These are phyloP conservation scores for Ia io DNA, from an alignment of 2,113 vertebrate genomes.

Conservation along the genomic window DNA sequence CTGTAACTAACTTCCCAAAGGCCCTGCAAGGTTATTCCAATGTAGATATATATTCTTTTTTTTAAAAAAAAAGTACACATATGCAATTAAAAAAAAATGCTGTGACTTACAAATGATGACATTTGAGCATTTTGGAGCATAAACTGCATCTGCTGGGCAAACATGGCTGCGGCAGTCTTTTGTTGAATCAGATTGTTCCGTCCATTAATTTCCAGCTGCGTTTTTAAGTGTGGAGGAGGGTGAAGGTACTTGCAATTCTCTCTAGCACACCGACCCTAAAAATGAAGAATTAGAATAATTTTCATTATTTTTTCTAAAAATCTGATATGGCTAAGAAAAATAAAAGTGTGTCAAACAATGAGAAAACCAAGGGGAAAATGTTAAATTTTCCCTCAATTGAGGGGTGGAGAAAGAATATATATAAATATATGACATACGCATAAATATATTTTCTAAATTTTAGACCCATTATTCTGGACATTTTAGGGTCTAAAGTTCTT, in stretches of 20 bases:
- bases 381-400: background rate
- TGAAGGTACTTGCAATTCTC: slow-evolving; percentile 99
- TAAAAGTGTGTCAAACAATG: background rate
- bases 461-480: background rate
- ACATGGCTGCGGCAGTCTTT: slow-evolving; percentile 96
- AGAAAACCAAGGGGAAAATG: background rate
- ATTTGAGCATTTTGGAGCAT: slow-evolving; percentile 95
- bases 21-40: background rate
- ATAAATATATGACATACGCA: background rate
- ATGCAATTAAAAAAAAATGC: accelerated
- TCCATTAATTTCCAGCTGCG: slow-evolving; percentile 97
- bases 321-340: background rate
- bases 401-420: background rate
- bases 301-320: slow-evolving; percentile 4
- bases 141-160: slow-evolving; percentile 98
- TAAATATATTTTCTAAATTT: background rate
- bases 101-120: slow-evolving; percentile 92
- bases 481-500: background rate
- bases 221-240: slow-evolving; percentile 97
- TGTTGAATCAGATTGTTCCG: slow-evolving; percentile 99
- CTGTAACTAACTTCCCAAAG: background rate
- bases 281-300: slow-evolving; percentile 16
- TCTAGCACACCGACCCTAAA: slow-evolving; percentile 94
- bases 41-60: background rate
- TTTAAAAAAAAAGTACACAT: background rate